Conservation (phyloP, 2,797 vertebrate species). For the Cynopterus sphinx region DNA sequence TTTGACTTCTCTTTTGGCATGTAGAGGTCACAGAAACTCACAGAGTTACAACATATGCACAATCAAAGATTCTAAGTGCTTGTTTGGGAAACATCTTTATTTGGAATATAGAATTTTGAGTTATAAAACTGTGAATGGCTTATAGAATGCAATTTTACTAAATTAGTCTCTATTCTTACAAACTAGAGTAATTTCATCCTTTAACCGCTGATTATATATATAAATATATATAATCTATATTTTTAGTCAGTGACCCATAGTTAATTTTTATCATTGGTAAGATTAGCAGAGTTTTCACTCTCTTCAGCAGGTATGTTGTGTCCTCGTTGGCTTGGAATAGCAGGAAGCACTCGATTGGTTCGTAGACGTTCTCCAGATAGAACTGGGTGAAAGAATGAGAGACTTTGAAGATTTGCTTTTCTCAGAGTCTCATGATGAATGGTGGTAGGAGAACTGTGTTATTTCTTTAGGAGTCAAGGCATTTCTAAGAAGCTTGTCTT, state of each 20-base stretch:
- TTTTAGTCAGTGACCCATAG: not conserved
- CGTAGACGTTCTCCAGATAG: slow-evolving; percentile 85
- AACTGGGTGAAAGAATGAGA: slow-evolving; percentile 83
- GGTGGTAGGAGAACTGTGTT: slow-evolving; percentile 73
- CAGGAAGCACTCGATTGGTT: slow-evolving; percentile 87
- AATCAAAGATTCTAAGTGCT: slow-evolving; percentile 51
- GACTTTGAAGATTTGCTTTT: slow-evolving; percentile 76
- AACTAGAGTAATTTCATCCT: slow-evolving; percentile 46
- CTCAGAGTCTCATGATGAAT: slow-evolving; percentile 70
- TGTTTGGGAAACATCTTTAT: slow-evolving; percentile 65
- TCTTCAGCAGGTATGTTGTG: slow-evolving; percentile 62
- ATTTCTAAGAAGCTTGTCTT: slow-evolving; percentile 78
- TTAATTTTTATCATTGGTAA: slow-evolving; percentile 72
- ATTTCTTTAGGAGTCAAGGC: slow-evolving; percentile 52
- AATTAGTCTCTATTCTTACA: slow-evolving; percentile 68
- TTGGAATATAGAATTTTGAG: slow-evolving; percentile 56
- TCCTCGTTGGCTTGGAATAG: slow-evolving; percentile 89
- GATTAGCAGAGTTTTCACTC: slow-evolving; percentile 34
- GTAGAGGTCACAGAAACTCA: slow-evolving; percentile 42
- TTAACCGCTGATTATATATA: not conserved
- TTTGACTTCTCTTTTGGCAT: slow-evolving; percentile 36
- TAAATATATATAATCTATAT: slow-evolving; percentile 50
- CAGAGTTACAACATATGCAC: not conserved
- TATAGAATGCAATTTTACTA: slow-evolving; percentile 59
- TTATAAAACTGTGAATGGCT: slow-evolving; percentile 71